A percentile compares a stretch with the other conserved stretches of the same genome.
These are phyloP conservation scores for Holcopasites calliopsidis DNA, from an alignment of 1,140 invertebrate genomes.

Conservation along the genomic window DNA sequence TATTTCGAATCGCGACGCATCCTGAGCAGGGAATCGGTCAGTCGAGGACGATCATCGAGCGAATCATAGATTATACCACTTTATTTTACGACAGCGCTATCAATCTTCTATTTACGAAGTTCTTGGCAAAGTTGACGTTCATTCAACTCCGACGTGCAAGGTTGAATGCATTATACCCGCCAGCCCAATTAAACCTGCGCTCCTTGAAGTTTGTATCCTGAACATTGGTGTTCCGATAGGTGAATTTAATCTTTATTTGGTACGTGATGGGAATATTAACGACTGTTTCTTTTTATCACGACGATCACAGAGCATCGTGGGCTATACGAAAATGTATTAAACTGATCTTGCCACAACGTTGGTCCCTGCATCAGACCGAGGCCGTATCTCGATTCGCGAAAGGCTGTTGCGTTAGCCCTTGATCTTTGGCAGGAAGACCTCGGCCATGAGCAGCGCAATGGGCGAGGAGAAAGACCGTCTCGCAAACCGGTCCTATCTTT, in stretches of 20 bases:
- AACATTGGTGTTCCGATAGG: no score
- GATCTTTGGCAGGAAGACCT: conserved; percentile 2
- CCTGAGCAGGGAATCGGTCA: not conserved
- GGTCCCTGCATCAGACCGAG: not conserved
- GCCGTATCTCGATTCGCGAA: not conserved
- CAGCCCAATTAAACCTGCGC: not conserved
- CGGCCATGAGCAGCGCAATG: not conserved
- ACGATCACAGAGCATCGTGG: no score
- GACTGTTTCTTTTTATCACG: no score
- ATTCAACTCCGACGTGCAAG: no score
- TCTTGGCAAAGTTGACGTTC: no score
- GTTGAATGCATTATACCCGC: no score
- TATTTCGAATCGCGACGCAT: not conserved
- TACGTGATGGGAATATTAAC: no score
- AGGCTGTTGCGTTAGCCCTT: conserved; percentile 1
- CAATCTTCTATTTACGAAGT: not conserved
- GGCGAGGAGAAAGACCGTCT: not conserved
- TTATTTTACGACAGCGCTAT: not conserved
- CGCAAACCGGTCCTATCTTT: conserved; percentile 20
- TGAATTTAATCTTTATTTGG: no score
- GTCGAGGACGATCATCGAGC: not conserved
- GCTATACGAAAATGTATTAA: no score
- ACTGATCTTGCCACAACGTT: no score
- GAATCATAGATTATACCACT: not conserved
- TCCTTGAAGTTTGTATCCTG: no score